A percentile compares a stretch with the other conserved stretches of the same genome.
Conservation (phyloP, 2,888 invertebrate genomes). For the Scrobipalpa costella region DNA sequence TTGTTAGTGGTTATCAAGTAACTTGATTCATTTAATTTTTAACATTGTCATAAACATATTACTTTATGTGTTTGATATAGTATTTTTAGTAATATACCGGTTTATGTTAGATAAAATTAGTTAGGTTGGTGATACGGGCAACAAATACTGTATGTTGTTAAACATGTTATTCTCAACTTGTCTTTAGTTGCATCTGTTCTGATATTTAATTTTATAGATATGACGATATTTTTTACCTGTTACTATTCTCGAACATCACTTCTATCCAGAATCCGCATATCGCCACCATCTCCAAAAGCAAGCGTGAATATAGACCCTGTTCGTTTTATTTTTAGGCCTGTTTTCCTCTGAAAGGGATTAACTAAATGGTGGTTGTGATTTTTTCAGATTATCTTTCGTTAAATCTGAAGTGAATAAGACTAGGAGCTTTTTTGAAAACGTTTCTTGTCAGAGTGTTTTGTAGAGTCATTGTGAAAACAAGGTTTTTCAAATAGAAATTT, state of each 20-base stretch:
- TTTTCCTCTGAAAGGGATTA: slow-evolving; percentile 19
- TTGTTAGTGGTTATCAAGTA: no score
- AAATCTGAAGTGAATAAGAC: slow-evolving; percentile 32
- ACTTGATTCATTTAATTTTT: no score
- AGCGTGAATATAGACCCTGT: not conserved
- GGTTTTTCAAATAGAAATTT: not conserved
- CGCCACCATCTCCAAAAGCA: not conserved
- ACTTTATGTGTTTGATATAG: no score
- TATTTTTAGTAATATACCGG: no score
- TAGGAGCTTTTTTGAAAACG: slow-evolving; percentile 25
- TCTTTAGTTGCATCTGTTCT: no score
- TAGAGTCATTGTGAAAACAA: slow-evolving; percentile 1
- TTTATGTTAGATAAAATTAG: no score
- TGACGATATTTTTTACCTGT: not conserved
- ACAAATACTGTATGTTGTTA: no score
- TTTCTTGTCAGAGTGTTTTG: slow-evolving; percentile 15
- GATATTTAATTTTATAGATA: no score
- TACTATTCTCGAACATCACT: not conserved
- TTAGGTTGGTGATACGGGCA: no score
- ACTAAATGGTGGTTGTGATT: slow-evolving; percentile 30
- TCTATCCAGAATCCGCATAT: slow-evolving; percentile 9
- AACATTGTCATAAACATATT: no score
- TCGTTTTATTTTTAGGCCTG: not conserved
- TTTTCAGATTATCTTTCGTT: slow-evolving; percentile 33
- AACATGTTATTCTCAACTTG: no score